A percentile compares a stretch with the other conserved stretches of the same genome.
Conservation (phyloP, 2,113 vertebrate species). For the Dasyurus viverrinus region DNA sequence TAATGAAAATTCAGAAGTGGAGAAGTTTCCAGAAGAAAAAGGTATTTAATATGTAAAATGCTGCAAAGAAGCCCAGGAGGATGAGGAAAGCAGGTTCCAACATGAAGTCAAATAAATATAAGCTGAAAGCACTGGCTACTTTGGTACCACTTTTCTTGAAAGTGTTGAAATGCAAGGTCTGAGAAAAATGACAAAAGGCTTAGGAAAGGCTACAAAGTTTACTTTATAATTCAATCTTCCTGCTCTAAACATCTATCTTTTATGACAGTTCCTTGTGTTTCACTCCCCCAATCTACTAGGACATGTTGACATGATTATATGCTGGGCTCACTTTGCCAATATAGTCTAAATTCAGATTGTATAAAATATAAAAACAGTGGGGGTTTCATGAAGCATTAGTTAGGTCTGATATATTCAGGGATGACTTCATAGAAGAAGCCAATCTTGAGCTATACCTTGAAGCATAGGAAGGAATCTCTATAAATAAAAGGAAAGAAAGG, state of each 20-base stretch:
- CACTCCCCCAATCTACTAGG: not conserved
- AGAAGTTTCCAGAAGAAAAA: not conserved
- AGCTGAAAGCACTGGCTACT: not conserved
- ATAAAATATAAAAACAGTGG: not conserved
- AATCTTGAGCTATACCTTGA: not conserved
- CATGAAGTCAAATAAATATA: not conserved
- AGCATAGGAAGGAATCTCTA: not conserved
- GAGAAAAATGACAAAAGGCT: not conserved
- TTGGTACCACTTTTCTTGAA: not conserved
- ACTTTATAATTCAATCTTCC: not conserved
- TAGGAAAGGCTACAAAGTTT: not conserved
- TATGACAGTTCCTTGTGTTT: not conserved
- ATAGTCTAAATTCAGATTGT: not conserved
- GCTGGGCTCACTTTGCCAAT: not conserved
- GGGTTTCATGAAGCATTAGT: not conserved
- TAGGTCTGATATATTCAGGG: not conserved
- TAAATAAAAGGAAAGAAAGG: too few species aligned
- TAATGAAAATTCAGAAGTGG: not conserved
- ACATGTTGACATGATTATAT: not conserved
- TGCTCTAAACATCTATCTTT: not conserved
- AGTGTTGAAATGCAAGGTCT: not conserved
- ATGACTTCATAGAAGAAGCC: not conserved
- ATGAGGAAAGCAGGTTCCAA: not conserved
- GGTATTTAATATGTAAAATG: not conserved
- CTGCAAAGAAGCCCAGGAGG: not conserved